Base-by-base conservation (phyloP, 2,113 vertebrate species). In the Lagopus leucura region DNA sequence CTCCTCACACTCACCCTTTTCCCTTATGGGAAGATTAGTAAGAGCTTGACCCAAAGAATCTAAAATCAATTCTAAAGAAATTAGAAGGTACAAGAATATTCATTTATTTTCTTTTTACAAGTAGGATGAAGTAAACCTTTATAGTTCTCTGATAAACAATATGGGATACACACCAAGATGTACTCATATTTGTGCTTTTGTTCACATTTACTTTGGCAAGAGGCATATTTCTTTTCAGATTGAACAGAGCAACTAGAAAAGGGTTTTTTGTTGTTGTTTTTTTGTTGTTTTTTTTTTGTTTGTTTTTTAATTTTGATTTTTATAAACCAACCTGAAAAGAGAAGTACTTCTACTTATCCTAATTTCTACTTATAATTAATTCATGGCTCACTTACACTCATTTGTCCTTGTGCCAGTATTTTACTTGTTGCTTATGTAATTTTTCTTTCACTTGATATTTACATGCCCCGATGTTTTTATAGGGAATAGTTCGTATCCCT, bases 321-420 rank as follows among this genome's bases (percentile, higher is more conserved):
- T 48, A 47, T 82, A 86, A 82, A 86, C 70, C 40, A 66, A 17
- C 25, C 54, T 58, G 40, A 86, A 90, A 66, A 34, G 45, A 82
- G 64, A 47, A 28, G n/a, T 92, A 40, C 43, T 92, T 94, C 48
- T 66, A 9, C 54, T 87, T 94, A 79, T 48, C 78, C 54, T 76
- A 82, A 92, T 96, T 94, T 94, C 65, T 82, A 87, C 30, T 61
- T 1, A 9, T 84, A 95, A 93, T 94, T 90, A 96, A 95, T 93
- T 96, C 70, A 89, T 76, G 70, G 48, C 63, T 96, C 2, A 0
- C 96, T 94, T 94, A 74, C 75, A 69, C 20, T 90, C 76, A 86
- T 93, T 94, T 96, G 86, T 95, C 83, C 43, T 86, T 90, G 66
- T 93, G 90, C 90, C 92, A 94, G 88, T 88, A 86, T 94, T 94